Conservation (phyloP, 2,888 invertebrate genomes). For the Ceriagrion tenellum region DNA sequence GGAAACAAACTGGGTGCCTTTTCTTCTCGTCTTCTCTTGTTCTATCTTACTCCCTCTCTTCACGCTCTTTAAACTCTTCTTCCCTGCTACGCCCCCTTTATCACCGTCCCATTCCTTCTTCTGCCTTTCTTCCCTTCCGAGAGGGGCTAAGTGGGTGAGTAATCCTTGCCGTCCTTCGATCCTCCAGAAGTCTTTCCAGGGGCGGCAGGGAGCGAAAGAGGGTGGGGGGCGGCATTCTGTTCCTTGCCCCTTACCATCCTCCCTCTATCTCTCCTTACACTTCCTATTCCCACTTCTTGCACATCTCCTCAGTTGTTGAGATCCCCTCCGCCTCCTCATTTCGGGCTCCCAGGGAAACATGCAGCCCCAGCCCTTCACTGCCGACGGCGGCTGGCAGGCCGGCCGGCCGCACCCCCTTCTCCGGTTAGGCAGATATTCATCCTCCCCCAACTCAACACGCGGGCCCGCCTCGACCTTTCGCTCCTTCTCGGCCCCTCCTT, state of each 20-base stretch:
- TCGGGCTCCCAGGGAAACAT: too few relatives aligned
- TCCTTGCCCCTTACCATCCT: too few relatives aligned
- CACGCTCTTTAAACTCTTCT: neutral
- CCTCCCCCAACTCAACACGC: neutral
- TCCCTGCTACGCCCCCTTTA: neutral
- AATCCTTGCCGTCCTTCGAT: slow-evolving; percentile 6
- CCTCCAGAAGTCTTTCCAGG: neutral
- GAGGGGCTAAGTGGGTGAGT: neutral
- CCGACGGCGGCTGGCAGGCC: too few relatives aligned
- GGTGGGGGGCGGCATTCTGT: too few relatives aligned
- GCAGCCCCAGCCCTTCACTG: slow-evolving; percentile 12
- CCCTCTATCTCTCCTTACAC: neutral
- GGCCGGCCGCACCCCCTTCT: too few relatives aligned
- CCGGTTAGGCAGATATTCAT: too few relatives aligned
- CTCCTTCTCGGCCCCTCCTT: neutral
- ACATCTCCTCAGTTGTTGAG: neutral
- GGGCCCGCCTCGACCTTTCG: slow-evolving; percentile 39
- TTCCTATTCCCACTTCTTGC: neutral
- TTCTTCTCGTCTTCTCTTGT: neutral
- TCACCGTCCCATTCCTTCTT: neutral
- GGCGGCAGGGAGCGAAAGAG: too few relatives aligned
- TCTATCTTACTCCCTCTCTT: neutral
- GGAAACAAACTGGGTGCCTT: neutral
- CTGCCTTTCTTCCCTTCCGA: neutral
- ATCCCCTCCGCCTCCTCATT: neutral